Evolutionary conservation across 2,888 invertebrate species (phyloP).

Genomic region (Tipula vernalis): DNA sequence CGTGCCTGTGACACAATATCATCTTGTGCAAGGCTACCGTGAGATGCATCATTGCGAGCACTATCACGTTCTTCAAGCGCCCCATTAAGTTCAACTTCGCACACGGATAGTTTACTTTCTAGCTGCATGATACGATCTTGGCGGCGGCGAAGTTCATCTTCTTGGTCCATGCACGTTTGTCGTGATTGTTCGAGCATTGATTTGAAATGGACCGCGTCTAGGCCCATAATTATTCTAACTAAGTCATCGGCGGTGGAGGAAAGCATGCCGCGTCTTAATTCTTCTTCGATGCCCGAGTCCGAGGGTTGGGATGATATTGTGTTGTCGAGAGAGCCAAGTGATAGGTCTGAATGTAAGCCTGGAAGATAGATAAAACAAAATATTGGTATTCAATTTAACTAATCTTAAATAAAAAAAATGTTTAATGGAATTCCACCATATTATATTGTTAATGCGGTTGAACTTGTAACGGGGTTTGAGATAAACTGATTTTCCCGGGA

Average conservation of each 20-base stretch:
- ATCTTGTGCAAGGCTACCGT: conserved; percentile 60
- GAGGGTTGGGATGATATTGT: conserved; percentile 28
- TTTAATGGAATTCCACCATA: too few relatives aligned
- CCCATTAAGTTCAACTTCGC: conserved; percentile 70
- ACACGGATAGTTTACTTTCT: conserved; percentile 63
- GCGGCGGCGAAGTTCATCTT: conserved; percentile 68
- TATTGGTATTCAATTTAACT: not conserved
- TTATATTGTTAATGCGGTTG: too few relatives aligned
- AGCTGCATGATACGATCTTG: conserved; percentile 67
- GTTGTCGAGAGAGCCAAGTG: conserved; percentile 47
- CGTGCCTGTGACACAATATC: conserved; percentile 72
- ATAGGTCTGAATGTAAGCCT: conserved; percentile 59
- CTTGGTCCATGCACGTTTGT: conserved; percentile 60
- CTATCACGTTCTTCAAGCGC: conserved; percentile 74
- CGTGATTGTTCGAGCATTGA: conserved; percentile 68
- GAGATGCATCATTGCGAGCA: conserved; percentile 61
- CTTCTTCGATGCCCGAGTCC: conserved; percentile 37
- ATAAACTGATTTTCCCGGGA: too few relatives aligned
- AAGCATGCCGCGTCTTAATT: conserved; percentile 46
- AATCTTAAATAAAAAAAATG: too few relatives aligned
- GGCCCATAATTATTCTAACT: conserved; percentile 56
- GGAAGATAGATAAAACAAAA: conserved; percentile 17
- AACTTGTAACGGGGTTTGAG: too few relatives aligned
- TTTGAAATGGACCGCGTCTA: conserved; percentile 59
- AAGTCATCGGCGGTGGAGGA: conserved; percentile 64